Conservation (phyloP, 2,797 vertebrate genomes). For the Syncerus caffer region DNA sequence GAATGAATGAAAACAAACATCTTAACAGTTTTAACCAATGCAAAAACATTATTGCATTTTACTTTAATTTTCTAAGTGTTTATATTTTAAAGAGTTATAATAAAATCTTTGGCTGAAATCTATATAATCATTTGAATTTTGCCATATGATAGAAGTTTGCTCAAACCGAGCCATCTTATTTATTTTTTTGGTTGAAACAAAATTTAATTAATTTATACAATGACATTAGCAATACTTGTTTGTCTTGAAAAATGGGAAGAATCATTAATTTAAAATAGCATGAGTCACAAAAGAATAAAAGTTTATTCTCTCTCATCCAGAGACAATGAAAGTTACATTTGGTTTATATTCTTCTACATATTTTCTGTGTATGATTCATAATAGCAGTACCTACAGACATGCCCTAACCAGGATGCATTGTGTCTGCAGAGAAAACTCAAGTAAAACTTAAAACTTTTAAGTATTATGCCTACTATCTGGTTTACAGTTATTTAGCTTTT, state of each 20-base stretch:
- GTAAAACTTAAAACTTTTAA: too few species aligned
- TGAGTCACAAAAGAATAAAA: neutral
- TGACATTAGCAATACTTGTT: neutral
- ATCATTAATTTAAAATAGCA: neutral
- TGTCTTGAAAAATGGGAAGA: neutral
- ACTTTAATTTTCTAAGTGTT: neutral
- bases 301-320: neutral
- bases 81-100: neutral
- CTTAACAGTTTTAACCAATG: neutral
- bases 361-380: neutral
- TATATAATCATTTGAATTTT: neutral
- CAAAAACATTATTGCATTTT: neutral
- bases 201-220: neutral
- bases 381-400: neutral
- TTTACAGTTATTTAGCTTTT: neutral
- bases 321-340: neutral
- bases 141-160: neutral
- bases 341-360: neutral
- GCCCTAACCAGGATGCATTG: neutral
- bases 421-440: neutral
- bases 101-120: conserved; percentile 5
- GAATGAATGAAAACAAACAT: neutral
- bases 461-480: neutral
- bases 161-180: neutral
- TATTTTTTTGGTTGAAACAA: neutral